Evolutionary conservation across 2,888 invertebrate species (phyloP), one percentile per base, ranked within the genome.

Genomic region (Drosophila birchii): DNA sequence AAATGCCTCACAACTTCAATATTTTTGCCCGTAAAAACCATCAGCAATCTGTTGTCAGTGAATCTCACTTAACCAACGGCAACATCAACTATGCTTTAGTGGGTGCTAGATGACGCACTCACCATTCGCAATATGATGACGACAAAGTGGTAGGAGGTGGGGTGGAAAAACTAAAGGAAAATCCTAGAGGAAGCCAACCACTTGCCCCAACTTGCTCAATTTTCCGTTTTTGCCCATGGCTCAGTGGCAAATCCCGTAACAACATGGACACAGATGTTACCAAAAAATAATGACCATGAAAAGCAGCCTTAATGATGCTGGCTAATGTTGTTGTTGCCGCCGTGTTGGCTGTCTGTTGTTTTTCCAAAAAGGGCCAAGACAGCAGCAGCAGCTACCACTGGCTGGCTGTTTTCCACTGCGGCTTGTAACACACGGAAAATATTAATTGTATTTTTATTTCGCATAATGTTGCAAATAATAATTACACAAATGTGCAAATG

Each of bases 241-340:
- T 73, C 75, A 74, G 72, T 74, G 69, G 76, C 79, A 78, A 85
- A 86, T 83, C 81, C 79, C 76, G 72, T 66, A 79, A 85, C 88
- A 87, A 82, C 80, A 82, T 79, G 89, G 88, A 75, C 91, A 81
- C 92, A 92, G 90, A 85, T 92, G 92, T 92, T 92, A 90, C 91
- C 89, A 80, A 82, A 88, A 91, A 91, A 91, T 91, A 92, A 92
- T 91, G 91, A 91, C 91, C 90, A 92, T 92, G 91, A 92, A 92
- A 92, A 92, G 91, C 91, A 91, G 89, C 90, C 91, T 92, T 92
- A 91, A 92, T 92, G 92, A 92, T 91, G 89, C 91, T 83, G 87
- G 89, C 89, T 91, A 90, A 91, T 90, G 91, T 86, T 84, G 78
- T 75, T 75, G 69, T 56, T 45, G 56, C 53, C 53, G 56, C 43